Evolutionary conservation across 2,113 vertebrate species (phyloP).

Genomic region (western clawed frog (Xenopus tropicalis)): UCB_Xtro_10.0 CM004450.2:65393501-65394000

Average conservation of each 20-base stretch:
- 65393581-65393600: conserved; percentile 64
- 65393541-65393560: conserved; percentile 52
- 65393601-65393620: conserved; percentile 40
- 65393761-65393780: not conserved
- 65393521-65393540: conserved; percentile 44
- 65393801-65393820: no score
- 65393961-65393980: no score
- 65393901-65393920: no score
- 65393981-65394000: no score
- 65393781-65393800: no score
- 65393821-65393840: no score
- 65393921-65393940: no score
- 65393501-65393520: conserved; percentile 58
- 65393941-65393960: no score
- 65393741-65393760: conserved; percentile 62
- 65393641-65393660: conserved; percentile 65
- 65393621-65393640: conserved; percentile 64
- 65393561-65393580: conserved; percentile 54
- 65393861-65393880: no score
- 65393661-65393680: conserved; percentile 63
- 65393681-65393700: conserved; percentile 66
- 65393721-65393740: conserved; percentile 67
- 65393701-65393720: conserved; percentile 67
- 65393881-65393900: no score
- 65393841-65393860: no score